A percentile compares a stretch with the other conserved stretches of the same genome.
phyloP scores from a whole-genome alignment of 2,797 vertebrate species.

The Chloroceryle amazona region DNA sequence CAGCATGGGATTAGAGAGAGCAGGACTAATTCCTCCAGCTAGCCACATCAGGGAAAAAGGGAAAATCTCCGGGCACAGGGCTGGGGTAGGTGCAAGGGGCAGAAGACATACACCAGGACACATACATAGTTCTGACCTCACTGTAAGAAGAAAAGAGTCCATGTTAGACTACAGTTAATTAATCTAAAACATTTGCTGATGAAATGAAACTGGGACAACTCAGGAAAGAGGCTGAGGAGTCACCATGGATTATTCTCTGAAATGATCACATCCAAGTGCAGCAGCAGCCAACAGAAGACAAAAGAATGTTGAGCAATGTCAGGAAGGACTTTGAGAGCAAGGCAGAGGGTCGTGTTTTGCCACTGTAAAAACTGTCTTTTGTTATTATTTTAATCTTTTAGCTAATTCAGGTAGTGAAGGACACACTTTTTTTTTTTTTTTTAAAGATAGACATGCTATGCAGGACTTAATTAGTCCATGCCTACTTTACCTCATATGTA shows the following conservation, averaged over 20 bases:
- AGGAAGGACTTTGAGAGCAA: background rate
- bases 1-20: background rate
- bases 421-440: background rate
- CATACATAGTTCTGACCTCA: background rate
- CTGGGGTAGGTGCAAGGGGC: background rate
- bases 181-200: background rate
- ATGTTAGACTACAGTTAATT: background rate
- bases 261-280: background rate
- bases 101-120: background rate
- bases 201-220: background rate
- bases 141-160: background rate
- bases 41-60: background rate
- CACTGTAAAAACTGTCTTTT: background rate
- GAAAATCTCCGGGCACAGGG: background rate
- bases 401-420: background rate
- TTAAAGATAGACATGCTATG: rapidly evolving
- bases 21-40: background rate
- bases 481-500: background rate
- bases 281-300: background rate
- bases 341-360: background rate
- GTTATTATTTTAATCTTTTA: background rate
- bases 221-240: background rate
- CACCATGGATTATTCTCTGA: background rate
- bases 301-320: background rate
- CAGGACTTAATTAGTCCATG: background rate